Percentiles rank a stretch among this genome's conserved stretches.
phyloP scores from a whole-genome alignment of 2,888 invertebrate species.

The Eupeodes luniger region DNA sequence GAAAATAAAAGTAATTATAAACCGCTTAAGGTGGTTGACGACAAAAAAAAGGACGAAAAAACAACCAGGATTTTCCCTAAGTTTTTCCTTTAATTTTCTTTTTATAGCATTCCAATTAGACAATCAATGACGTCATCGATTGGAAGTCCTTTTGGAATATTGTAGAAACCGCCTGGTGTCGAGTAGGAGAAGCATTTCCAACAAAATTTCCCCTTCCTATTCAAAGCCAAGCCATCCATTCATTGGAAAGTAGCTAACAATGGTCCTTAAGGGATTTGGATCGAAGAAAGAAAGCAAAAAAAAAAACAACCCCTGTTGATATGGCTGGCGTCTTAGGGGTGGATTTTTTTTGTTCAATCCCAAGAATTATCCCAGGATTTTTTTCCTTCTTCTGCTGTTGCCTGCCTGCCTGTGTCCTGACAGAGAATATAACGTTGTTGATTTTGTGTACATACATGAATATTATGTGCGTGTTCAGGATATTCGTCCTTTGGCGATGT shows the following conservation, averaged over 20 bases:
- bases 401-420: background rate
- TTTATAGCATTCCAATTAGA: constrained; percentile 67
- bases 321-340: constrained; percentile 65
- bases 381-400: constrained; percentile 9
- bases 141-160: constrained; percentile 13
- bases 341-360: constrained; percentile 57
- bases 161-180: constrained; percentile 59
- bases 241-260: constrained; percentile 60
- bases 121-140: constrained; percentile 69
- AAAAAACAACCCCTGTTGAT: constrained; percentile 59
- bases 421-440: constrained; percentile 43
- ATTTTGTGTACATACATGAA: constrained; percentile 57
- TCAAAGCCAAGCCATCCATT: constrained; percentile 24
- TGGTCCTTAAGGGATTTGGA: constrained; percentile 26
- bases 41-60: background rate
- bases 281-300: constrained; percentile 17
- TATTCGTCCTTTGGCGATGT: constrained; percentile 60
- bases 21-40: constrained; percentile 55
- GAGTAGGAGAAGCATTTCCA: constrained; percentile 63
- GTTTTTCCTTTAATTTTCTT: background rate
- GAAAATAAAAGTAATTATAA: constrained; percentile 73
- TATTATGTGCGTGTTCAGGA: constrained; percentile 69
- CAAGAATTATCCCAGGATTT: constrained; percentile 52
- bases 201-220: constrained; percentile 46
- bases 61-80: background rate